A percentile compares a stretch with the other conserved stretches of the same genome.
phyloP scores from a whole-genome alignment of 2,888 invertebrate genomes.

The Vesta saturnalis region DNA sequence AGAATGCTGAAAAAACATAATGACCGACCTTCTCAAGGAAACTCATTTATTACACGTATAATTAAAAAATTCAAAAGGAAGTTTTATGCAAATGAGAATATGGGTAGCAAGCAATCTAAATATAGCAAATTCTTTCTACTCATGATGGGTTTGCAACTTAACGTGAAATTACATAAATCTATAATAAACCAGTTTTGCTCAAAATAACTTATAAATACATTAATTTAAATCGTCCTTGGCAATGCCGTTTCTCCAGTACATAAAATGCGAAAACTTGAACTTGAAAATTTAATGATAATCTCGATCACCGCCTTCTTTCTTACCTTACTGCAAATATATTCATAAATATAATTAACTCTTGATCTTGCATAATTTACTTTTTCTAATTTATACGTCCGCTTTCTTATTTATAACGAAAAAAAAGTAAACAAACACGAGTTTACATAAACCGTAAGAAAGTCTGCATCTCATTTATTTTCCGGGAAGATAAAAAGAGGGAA shows the following conservation, averaged over 20 bases:
- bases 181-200: constrained; percentile 48
- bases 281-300: constrained; percentile 28
- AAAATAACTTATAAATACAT: constrained; percentile 48
- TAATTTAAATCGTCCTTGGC: constrained; percentile 51
- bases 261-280: constrained; percentile 28
- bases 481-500: too few species aligned
- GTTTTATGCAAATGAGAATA: constrained; percentile 9
- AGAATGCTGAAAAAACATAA: too few species aligned
- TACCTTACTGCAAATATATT: constrained; percentile 7
- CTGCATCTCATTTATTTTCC: background rate
- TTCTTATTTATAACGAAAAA: background rate
- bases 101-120: constrained; percentile 4
- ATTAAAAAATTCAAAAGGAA: constrained; percentile 9
- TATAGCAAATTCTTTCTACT: constrained; percentile 9
- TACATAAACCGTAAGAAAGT: background rate
- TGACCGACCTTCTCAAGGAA: constrained; percentile 14
- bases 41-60: background rate
- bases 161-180: constrained; percentile 40
- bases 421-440: too few species aligned
- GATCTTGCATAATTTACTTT: constrained; percentile 7
- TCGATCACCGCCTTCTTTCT: constrained; percentile 13
- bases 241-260: constrained; percentile 43
- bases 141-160: background rate
- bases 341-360: constrained; percentile 7
- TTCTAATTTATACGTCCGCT: background rate